A percentile compares a stretch with the other conserved stretches of the same genome.
Conservation (phyloP, 2,888 invertebrate species). For the Patella ulyssiponensis region DNA sequence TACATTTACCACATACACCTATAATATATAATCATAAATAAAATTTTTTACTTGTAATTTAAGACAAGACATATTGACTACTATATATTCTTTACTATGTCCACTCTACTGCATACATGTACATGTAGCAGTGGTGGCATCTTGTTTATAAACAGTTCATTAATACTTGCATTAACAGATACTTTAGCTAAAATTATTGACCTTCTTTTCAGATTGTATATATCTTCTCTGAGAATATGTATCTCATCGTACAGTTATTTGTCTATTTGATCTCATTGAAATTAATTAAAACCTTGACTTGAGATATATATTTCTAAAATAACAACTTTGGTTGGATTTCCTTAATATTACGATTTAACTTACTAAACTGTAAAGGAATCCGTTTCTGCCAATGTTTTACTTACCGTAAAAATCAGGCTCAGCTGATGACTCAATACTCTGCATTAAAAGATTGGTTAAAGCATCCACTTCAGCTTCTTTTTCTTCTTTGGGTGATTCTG, state of each 20-base stretch:
- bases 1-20: conserved; percentile 81
- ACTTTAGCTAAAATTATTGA: no score
- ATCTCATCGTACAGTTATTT: no score
- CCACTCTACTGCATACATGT: no score
- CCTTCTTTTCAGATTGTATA: no score
- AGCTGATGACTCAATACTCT: conserved; percentile 79
- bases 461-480: conserved; percentile 91
- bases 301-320: not conserved
- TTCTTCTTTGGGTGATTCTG: conserved; percentile 25
- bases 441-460: conserved; percentile 88
- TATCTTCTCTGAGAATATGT: no score
- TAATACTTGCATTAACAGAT: no score
- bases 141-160: no score
- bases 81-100: no score
- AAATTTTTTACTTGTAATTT: no score
- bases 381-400: not conserved
- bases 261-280: not conserved
- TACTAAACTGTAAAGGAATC: not conserved
- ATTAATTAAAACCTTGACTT: not conserved
- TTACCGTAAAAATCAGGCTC: conserved; percentile 81
- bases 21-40: no score
- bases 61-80: no score
- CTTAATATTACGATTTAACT: not conserved
- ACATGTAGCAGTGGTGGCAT: no score
- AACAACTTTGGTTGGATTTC: not conserved